Base-by-base conservation (phyloP, 2,888 invertebrate genomes). In the Trissolcus brochymenae region DNA sequence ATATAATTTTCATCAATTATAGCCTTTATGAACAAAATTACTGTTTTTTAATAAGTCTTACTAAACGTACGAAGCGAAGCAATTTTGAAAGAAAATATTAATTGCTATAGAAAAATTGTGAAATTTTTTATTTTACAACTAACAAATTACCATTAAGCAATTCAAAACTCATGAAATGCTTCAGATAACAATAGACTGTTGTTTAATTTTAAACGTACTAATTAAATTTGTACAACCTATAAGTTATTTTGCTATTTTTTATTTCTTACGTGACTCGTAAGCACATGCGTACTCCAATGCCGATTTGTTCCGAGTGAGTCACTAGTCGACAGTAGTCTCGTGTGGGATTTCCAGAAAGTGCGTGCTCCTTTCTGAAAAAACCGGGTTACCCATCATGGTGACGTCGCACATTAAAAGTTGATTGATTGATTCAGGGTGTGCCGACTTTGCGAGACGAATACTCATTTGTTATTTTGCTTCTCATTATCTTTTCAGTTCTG, bases 401-500 rank as follows among this genome's bases (percentile, higher is more conserved):
- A 19, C 9, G 17, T 51, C 11, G 51, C 19, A 11, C 11, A 51
- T 51, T 51, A 13, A 51, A 51, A 9, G 51, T 17, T 51, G 6
- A 35, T 35, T 35, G 9, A 35, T 35, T 35, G 35, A 11, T 35
- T 35, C 9, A 35, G 35, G 35, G 9, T 35, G 35, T 35, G 35
- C 9, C 11, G 9, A 4, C 19, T 51, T 16, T 16, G 51, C 16
- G 51, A 7, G 7, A 17, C 16, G 51, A 51, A 55, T 55, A 29
- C 55, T 55, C 11, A 35, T 29, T 16, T 9, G 6, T 55, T 40
- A 4, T 17, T 55, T 16, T 25, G n/a, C 6, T 35, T 25, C 25
- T 13, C n/a, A 54, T 25, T 41, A 4, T 16, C 9, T 72, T 43
- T 72, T 65, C 55, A 73, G 73, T 50, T 62, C 6, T 62, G 14